Evolutionary conservation across 2,113 vertebrate genomes (phyloP).

Genomic region (Halichoerus grypus): DNA sequence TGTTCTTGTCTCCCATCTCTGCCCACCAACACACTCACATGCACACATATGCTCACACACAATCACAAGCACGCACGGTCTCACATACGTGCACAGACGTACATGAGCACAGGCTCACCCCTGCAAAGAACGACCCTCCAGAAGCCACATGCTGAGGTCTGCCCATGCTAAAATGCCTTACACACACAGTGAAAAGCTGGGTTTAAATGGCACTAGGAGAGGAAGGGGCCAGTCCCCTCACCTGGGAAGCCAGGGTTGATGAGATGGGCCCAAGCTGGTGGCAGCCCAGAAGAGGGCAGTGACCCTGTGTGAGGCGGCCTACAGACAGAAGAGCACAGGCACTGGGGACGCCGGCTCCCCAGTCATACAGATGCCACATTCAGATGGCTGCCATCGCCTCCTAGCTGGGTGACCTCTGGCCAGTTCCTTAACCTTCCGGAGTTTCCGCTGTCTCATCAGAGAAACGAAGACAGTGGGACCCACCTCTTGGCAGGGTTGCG

Average conservation of each 20-base stretch:
- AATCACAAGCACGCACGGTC: not conserved
- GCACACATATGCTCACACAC: not conserved
- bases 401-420: not conserved
- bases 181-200: not conserved
- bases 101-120: not conserved
- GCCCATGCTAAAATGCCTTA: not conserved
- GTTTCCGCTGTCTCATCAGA: not conserved
- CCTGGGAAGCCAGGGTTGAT: not conserved
- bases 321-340: not conserved
- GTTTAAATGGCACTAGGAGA: not conserved
- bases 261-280: not conserved
- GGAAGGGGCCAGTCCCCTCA: not conserved
- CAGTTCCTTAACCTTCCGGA: not conserved
- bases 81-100: not conserved
- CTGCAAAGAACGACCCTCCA: not conserved
- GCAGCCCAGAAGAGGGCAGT: not conserved
- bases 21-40: not conserved
- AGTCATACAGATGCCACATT: not conserved
- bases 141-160: not conserved
- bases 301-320: accelerated
- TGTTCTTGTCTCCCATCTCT: no score
- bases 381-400: not conserved
- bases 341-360: not conserved
- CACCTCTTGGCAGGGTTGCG: not conserved
- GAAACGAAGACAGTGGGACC: not conserved